phyloP scores from a whole-genome alignment of 2,113 vertebrate genomes.

The Cynopterus brachyotis region DNA sequence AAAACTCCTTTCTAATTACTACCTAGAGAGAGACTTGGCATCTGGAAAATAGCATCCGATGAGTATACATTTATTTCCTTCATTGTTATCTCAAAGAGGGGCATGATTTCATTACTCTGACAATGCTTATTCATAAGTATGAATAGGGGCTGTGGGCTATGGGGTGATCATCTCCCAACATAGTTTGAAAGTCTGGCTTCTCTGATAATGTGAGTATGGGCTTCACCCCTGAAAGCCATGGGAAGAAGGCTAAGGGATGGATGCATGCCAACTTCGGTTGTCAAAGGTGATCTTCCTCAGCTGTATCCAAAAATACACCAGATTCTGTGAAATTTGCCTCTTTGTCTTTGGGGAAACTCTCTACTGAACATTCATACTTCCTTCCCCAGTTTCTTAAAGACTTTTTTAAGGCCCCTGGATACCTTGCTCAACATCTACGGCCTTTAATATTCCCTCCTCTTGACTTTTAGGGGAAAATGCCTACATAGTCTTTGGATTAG shows the following conservation, averaged over 20 bases:
- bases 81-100: background rate
- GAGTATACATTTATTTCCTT: background rate
- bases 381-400: background rate
- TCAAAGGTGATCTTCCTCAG: background rate
- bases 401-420: background rate
- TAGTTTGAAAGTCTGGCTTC: background rate
- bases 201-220: background rate
- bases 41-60: background rate
- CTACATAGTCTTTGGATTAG: background rate
- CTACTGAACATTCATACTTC: background rate
- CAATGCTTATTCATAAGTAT: background rate
- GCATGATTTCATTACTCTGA: background rate
- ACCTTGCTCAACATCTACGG: background rate
- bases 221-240: rapidly evolving
- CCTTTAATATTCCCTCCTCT: background rate
- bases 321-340: background rate
- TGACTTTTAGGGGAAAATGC: background rate
- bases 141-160: rapidly evolving
- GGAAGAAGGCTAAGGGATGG: background rate
- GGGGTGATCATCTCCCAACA: background rate
- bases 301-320: background rate
- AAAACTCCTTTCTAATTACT: conserved; percentile 21
- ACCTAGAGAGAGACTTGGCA: background rate
- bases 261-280: background rate
- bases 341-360: background rate